Conservation (phyloP, 2,797 vertebrate species). For the Gymnocypris eckloni region DNA sequence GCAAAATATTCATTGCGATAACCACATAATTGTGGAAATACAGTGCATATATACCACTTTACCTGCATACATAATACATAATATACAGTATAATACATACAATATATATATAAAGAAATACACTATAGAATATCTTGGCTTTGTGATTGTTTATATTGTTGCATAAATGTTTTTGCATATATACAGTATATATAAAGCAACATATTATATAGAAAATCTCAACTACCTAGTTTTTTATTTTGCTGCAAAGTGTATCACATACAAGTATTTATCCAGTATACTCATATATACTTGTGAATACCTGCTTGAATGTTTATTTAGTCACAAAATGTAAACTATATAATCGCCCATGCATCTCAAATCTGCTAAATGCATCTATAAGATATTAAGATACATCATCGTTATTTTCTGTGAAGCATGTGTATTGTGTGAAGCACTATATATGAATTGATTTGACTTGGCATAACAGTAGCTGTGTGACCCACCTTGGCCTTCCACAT, state of each 20-base stretch:
- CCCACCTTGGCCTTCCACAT: constrained; percentile 98
- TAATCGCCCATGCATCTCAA: neutral
- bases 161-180: neutral
- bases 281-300: neutral
- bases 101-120: neutral
- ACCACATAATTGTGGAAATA: neutral
- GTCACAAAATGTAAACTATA: neutral
- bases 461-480: neutral
- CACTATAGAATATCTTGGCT: neutral
- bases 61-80: neutral
- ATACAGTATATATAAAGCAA: neutral
- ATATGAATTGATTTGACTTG: neutral
- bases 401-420: neutral
- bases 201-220: neutral
- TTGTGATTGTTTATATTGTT: neutral
- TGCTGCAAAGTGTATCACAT: neutral
- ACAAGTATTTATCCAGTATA: neutral
- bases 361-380: neutral
- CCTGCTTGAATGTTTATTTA: neutral
- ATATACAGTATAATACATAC: neutral
- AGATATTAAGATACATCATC: neutral
- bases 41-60: neutral
- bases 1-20: neutral
- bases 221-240: neutral
- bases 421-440: neutral